Conservation (phyloP, 2,113 vertebrate species). For the Erythrolamprus reginae region DNA sequence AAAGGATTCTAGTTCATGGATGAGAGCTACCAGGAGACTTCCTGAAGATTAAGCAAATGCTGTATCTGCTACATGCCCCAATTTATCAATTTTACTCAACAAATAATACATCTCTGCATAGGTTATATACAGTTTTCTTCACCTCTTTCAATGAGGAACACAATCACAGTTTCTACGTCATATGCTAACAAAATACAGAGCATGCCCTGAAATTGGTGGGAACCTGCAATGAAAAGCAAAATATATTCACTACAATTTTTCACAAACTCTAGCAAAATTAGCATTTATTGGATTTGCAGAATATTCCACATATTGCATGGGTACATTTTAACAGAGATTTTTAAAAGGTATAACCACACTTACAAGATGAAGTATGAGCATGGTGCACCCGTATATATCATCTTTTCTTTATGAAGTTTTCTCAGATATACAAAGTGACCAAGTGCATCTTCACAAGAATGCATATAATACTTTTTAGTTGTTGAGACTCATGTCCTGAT, state of each 20-base stretch:
- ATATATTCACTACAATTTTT: background rate
- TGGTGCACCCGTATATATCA: background rate
- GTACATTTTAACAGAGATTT: background rate
- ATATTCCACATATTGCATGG: background rate
- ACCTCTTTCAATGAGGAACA: background rate
- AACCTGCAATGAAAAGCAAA: background rate
- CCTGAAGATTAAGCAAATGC: background rate
- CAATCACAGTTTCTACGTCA: background rate
- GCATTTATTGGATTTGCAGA: background rate
- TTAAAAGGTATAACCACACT: background rate
- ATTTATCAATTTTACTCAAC: background rate
- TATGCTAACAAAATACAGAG: background rate
- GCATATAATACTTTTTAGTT: background rate
- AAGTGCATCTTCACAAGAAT: background rate
- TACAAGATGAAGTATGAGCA: background rate
- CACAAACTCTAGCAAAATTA: background rate
- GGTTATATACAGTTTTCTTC: background rate
- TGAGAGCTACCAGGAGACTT: background rate
- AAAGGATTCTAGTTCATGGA: background rate
- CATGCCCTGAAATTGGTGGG: background rate
- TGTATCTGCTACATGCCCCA: background rate
- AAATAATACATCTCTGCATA: background rate
- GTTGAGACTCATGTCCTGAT: background rate
- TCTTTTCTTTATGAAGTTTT: background rate
- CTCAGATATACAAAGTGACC: background rate